Conservation (phyloP, 2,888 invertebrate species). For the Axea sp. region DNA sequence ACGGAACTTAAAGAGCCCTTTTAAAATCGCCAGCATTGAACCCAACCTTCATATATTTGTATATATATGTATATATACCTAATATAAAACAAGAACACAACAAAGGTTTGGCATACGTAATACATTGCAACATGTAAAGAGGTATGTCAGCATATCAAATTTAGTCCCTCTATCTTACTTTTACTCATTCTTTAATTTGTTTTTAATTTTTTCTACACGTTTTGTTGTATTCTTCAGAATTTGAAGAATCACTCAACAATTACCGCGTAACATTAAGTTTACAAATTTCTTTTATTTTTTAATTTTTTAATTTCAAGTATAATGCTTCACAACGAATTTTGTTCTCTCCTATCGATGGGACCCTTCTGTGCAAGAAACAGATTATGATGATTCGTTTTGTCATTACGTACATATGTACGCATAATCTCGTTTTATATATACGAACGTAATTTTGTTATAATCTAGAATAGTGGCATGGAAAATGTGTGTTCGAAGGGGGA, state of each 20-base stretch:
- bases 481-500: slow-evolving; percentile 64
- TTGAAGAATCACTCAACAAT: slow-evolving; percentile 45
- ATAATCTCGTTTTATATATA: slow-evolving; percentile 57
- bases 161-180: slow-evolving; percentile 36
- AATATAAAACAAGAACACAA: slow-evolving; percentile 79
- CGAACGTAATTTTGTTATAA: slow-evolving; percentile 69
- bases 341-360: slow-evolving; percentile 8
- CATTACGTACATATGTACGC: slow-evolving; percentile 16
- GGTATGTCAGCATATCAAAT: slow-evolving; percentile 73
- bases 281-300: no score
- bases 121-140: slow-evolving; percentile 77
- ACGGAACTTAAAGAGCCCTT: slow-evolving; percentile 38
- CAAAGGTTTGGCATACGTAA: slow-evolving; percentile 77
- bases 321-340: slow-evolving; percentile 10
- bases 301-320: no score
- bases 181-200: slow-evolving; percentile 8
- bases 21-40: slow-evolving; percentile 59
- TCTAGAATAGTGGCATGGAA: slow-evolving; percentile 66
- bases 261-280: slow-evolving; percentile 34
- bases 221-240: slow-evolving; percentile 39
- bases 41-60: slow-evolving; percentile 51
- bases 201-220: slow-evolving; percentile 55
- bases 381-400: slow-evolving; percentile 16
- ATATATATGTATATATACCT: slow-evolving; percentile 69
- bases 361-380: slow-evolving; percentile 19